These are phyloP conservation scores for Amphimedon queenslandica DNA, from an alignment of 37 sponge, comb jelly and placozoan species.

Conservation along the genomic window DNA sequence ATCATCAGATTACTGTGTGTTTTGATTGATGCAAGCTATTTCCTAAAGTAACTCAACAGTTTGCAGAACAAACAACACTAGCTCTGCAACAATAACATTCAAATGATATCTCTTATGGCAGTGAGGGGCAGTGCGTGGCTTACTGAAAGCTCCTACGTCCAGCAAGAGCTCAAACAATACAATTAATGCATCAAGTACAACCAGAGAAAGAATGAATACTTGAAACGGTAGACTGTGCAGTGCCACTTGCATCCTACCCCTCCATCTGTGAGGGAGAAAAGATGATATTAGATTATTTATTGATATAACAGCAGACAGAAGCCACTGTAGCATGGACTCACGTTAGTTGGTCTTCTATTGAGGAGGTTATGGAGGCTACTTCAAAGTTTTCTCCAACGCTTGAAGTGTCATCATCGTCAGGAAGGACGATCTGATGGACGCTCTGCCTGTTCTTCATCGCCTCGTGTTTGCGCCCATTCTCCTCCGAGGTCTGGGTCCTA, in stretches of 20 bases:
- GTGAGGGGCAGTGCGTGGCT: too few relatives aligned
- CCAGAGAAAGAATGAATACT: conserved; percentile 58
- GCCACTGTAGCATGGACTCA: too few relatives aligned
- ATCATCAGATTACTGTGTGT: too few relatives aligned
- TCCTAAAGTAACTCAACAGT: too few relatives aligned
- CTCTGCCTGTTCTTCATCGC: background rate
- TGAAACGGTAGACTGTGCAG: conserved; percentile 71
- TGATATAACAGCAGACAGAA: background rate
- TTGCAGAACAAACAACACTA: too few relatives aligned
- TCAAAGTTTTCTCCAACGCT: conserved; percentile 43
- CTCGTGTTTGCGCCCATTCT: background rate
- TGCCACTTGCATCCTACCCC: conserved; percentile 70
- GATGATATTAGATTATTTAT: background rate
- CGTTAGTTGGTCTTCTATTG: conserved; percentile 52
- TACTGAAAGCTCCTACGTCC: conserved; percentile 82
- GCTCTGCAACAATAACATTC: too few relatives aligned
- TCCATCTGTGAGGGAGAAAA: conserved; percentile 46
- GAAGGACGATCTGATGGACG: background rate
- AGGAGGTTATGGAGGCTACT: conserved; percentile 41
- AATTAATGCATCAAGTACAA: conserved; percentile 75
- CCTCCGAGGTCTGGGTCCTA: background rate
- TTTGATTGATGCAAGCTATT: too few relatives aligned
- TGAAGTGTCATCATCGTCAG: conserved; percentile 23
- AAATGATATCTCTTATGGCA: too few relatives aligned
- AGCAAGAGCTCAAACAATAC: conserved; percentile 85